Evolutionary conservation across 2,797 vertebrate genomes (phyloP), one percentile per base, ranked within the genome.

Genomic region (Anguilla marmorata): DNA sequence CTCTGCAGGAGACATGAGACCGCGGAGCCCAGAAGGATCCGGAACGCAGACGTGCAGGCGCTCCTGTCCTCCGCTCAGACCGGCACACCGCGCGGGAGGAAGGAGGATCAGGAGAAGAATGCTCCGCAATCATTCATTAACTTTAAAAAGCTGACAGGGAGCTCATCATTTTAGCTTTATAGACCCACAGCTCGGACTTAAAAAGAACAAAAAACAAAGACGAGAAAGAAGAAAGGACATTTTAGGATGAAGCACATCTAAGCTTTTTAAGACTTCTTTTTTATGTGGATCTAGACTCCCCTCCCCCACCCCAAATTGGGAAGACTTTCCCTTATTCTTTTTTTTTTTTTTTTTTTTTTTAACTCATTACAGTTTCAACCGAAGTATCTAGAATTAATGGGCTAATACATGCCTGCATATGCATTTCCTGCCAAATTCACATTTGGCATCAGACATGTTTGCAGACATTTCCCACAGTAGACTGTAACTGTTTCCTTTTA

Each of bases 1-100:
- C 91, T 89, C 87, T 50, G 89, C 90, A 89, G 90, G 88, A 91
- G 87, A 93, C 90, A 92, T 89, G 92, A 94, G 93, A 92, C 54
- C 72, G 90, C 88, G 88, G 66, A 89, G 48, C 37, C 24, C 79
- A 58, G 54, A 33, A 2, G 1, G 74, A n/a, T 54, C 0, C 63
- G 6, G 12, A 3, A 56, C 52, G 24, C 24, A 69, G 63, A 4
- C n/a, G 3, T 0, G 21, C 85, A 90, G 87, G 85, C 86, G 79
- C 89, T 92, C 90, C 87, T 88, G 11, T 90, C 56, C 72, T 45
- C 86, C 66, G 74, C 91, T 89, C 72, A 24, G 30, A 9, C 83
- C 88, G 48, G 30, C 41, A 86, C 37, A 79, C 33, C 89, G 86
- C 8, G 85, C 88, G 63, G 84, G 89, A 85, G 86, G 86, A 90